Evolutionary conservation across 2,888 invertebrate genomes (phyloP), one percentile per base, ranked within the genome.

Genomic region (Sepioteuthis lessoniana): DNA sequence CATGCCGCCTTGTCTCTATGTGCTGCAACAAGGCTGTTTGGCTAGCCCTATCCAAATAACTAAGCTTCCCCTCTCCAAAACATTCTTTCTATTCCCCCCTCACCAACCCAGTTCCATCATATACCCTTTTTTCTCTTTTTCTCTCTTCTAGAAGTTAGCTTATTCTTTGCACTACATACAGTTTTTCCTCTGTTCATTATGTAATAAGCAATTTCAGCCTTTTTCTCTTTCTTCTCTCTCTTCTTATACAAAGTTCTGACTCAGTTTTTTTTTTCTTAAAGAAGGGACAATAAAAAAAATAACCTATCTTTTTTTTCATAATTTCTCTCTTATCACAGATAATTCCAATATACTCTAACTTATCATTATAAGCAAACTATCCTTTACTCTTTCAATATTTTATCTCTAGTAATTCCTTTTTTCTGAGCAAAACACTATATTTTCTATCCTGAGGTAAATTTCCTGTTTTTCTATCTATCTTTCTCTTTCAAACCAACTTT

Each of bases 1-100:
- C 76, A 76, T 76, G n/a, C 76, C n/a, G n/a, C 76, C 35, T 76
- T 76, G 76, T 10, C 76, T 76, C 76, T n/a, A 31, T 10, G 76
- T 76, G 76, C 76, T 35, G 76, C 76, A 76, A 76, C 76, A 76
- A 76, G 76, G 76, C 76, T 76, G 16, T 35, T 76, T 76, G 76
- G n/a, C n/a, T 76, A n/a, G n/a, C n/a, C 76, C 76, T n/a, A 76
- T 76, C n/a, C 76, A 76, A n/a, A 76, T 76, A 76, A 76, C 76
- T 13, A 35, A 76, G n/a, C n/a, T 16, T 16, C 35, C 16, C 13
- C n/a, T 16, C n/a, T 8, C 76, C n/a, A 55, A 55, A 21, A 21
- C 55, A 55, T 21, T 5, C 55, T 21, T 28, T 55, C 55, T 42
- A 42, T 7, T 5, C 42, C 7, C 55, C 25, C 25, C 25, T 7